Evolutionary conservation across 2,888 invertebrate species (phyloP), one percentile per base, ranked within the genome.

Genomic region (Colletes collaris): DNA sequence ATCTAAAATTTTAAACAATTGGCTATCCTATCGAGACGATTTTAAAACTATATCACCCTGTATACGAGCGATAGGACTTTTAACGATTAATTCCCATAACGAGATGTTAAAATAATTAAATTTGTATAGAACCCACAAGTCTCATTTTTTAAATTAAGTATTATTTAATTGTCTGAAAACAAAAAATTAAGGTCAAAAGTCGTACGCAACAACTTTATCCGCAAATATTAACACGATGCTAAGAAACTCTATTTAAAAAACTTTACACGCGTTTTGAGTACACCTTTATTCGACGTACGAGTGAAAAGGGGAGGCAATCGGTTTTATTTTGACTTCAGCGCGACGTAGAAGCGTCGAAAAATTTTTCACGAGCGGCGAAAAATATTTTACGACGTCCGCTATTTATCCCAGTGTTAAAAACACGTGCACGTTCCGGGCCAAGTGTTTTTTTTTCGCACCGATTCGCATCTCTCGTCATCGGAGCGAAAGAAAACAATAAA

Each of bases 351-450:
- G 52, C 27, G 49, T 13, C 0, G 19, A 63, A 64, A 76, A 53
- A 27, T 56, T n/a, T 4, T 59, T 44, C 52, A 0, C 52, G 52
- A 46, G 37, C 58, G 64, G 58, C 75, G 59, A 76, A 59, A 65
- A 59, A 65, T 76, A 76, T 76, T 73, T 72, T 73, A 72, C 56
- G 75, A 37, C 50, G 50, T 58, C 10, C 19, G 63, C 46, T 63
- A 75, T 75, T 71, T 64, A 64, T 53, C 58, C 59, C 59, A 8
- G 16, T 35, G 64, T 73, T 60, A 27, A 60, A 76, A 59, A 76
- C 50, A 53, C 46, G 52, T 37, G 64, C 58, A 19, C 11, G 44
- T 27, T 35, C 13, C 16, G 13, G 37, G 19, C 27, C 37, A 40
- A 49, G 46, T 60, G 65, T 27, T 19, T 19, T 71, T 52, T 71